Evolutionary conservation across 1,140 invertebrate species (phyloP).

Genomic region (Helicoverpa armigera): DNA sequence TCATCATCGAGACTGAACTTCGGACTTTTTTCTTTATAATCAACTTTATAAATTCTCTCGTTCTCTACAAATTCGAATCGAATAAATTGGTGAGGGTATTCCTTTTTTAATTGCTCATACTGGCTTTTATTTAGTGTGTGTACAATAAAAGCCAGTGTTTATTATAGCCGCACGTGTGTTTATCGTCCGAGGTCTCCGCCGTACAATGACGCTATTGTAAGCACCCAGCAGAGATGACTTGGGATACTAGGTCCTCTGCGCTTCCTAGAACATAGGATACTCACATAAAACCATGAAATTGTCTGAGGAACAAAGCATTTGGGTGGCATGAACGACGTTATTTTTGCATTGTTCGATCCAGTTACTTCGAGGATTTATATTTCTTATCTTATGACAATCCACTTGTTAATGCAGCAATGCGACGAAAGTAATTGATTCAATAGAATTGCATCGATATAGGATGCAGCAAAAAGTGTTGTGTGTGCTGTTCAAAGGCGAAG

Average conservation of each 20-base stretch:
- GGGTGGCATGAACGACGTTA: too few relatives aligned
- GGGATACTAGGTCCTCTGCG: neutral
- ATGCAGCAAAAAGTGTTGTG: neutral
- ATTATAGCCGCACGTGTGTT: constrained; percentile 24
- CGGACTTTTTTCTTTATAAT: constrained; percentile 30
- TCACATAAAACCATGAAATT: too few relatives aligned
- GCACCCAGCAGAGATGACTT: neutral
- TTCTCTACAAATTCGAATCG: constrained; percentile 44
- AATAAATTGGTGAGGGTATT: constrained; percentile 46
- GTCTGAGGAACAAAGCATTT: too few relatives aligned
- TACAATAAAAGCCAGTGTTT: constrained; percentile 42
- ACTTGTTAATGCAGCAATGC: too few relatives aligned
- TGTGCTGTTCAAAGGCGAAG: constrained; percentile 7
- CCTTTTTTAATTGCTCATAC: constrained; percentile 44
- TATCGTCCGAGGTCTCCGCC: neutral
- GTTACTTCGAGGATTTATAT: too few relatives aligned
- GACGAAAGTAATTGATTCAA: too few relatives aligned
- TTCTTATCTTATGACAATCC: too few relatives aligned
- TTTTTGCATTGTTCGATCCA: too few relatives aligned
- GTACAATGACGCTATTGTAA: neutral
- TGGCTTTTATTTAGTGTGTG: constrained; percentile 39
- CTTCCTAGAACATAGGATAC: neutral
- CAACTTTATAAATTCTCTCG: constrained; percentile 42
- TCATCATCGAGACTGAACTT: constrained; percentile 31
- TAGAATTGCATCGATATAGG: too few relatives aligned